These are phyloP conservation scores for Lasioglossum figueresi DNA, from an alignment of 2,888 invertebrate species.

Conservation along the genomic window DNA sequence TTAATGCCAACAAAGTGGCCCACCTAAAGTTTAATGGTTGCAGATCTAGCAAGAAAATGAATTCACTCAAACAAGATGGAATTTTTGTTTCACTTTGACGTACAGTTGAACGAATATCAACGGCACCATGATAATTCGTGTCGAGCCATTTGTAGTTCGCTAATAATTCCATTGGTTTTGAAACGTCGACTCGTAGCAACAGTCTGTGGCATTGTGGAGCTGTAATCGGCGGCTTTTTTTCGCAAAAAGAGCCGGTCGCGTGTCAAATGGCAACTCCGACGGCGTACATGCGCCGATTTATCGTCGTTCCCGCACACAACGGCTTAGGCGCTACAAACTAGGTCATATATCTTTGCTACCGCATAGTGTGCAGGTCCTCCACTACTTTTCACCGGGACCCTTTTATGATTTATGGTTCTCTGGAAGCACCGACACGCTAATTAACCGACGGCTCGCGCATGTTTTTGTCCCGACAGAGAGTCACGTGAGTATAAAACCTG, in stretches of 20 bases:
- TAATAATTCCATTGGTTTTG: not conserved
- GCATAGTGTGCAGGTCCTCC: constrained; percentile 52
- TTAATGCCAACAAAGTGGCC: no score
- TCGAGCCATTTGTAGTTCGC: not conserved
- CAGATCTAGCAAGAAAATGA: not conserved
- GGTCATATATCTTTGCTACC: constrained; percentile 75
- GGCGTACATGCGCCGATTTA: constrained; percentile 64
- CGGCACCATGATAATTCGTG: not conserved
- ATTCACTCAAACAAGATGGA: not conserved
- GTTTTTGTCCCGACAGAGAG: constrained; percentile 42
- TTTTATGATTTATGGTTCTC: constrained; percentile 71
- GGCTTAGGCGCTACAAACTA: constrained; percentile 73
- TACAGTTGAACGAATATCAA: not conserved
- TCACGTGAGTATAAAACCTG: constrained; percentile 55
- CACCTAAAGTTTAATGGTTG: no score
- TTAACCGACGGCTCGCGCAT: constrained; percentile 63
- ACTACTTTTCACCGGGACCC: constrained; percentile 28
- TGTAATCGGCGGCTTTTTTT: constrained; percentile 31
- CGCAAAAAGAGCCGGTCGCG: constrained; percentile 52
- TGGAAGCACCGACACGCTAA: constrained; percentile 72
- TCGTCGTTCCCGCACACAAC: constrained; percentile 68
- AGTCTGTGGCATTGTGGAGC: not conserved
- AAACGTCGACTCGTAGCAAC: not conserved
- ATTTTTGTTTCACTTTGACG: not conserved
- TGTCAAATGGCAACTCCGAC: constrained; percentile 53